Conservation (phyloP, 2,888 invertebrate species). For the Alcis repandata region DNA sequence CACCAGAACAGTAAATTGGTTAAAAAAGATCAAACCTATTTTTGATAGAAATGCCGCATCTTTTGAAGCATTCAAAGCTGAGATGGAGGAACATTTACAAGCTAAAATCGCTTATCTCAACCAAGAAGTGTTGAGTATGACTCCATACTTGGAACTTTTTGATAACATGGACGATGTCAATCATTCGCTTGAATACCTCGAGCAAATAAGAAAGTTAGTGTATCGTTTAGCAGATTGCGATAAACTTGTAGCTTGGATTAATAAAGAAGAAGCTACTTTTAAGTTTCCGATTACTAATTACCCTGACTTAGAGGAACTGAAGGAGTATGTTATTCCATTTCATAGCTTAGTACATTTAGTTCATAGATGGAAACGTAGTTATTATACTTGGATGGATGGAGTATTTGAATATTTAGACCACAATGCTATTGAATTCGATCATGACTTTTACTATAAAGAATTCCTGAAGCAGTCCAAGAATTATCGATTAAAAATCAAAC, state of each 20-base stretch:
- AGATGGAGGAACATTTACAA: conserved; percentile 93
- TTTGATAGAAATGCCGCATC: conserved; percentile 93
- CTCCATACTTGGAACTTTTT: conserved; percentile 91
- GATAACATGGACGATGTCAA: conserved; percentile 94
- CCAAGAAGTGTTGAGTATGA: conserved; percentile 89
- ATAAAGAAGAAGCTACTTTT: conserved; percentile 94
- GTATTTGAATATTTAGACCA: conserved; percentile 95
- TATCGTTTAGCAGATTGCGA: conserved; percentile 92
- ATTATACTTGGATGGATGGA: conserved; percentile 96
- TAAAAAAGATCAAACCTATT: conserved; percentile 92
- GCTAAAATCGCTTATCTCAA: conserved; percentile 90
- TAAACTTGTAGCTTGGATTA: conserved; percentile 93
- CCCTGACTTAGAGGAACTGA: conserved; percentile 92
- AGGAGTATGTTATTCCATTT: conserved; percentile 90
- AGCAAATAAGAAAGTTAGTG: conserved; percentile 91
- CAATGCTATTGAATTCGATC: conserved; percentile 91
- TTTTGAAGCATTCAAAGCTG: conserved; percentile 93
- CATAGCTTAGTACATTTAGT: conserved; percentile 89
- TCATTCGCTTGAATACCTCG: conserved; percentile 92
- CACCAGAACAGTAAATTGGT: conserved; percentile 94
- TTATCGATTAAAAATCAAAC: conserved; percentile 91
- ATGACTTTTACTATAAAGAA: conserved; percentile 93
- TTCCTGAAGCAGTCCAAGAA: conserved; percentile 92
- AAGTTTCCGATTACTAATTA: conserved; percentile 93
- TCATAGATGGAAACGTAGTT: conserved; percentile 91